phyloP scores from a whole-genome alignment of 2,797 vertebrate species.

The Premnoplex brunnescens region DNA sequence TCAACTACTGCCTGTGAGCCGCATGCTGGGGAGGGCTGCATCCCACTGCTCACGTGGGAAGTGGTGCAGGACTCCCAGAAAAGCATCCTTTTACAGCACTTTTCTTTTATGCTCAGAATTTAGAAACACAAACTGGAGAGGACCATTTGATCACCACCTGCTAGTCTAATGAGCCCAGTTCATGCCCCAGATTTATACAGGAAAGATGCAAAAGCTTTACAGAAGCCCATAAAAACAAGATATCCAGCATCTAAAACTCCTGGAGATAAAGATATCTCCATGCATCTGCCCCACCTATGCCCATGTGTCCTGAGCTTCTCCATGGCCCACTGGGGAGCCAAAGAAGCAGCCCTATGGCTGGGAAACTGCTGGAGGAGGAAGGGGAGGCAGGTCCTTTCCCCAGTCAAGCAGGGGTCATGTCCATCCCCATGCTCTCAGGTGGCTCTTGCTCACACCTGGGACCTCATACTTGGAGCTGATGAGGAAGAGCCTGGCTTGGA shows the following conservation, averaged over 20 bases:
- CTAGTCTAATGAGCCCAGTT: constrained; percentile 1
- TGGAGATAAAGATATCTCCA: not conserved
- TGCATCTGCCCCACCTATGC: not conserved
- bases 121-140: not conserved
- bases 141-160: not conserved
- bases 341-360: not conserved
- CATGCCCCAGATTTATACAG: not conserved
- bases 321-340: not conserved
- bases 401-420: not conserved
- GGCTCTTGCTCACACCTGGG: not conserved
- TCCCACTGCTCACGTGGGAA: not conserved
- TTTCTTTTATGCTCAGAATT: not conserved
- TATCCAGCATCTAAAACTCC: not conserved
- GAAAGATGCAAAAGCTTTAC: constrained; percentile 3
- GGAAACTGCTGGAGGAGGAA: constrained; percentile 47
- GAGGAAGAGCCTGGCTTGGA: constrained; percentile 9
- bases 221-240: not conserved
- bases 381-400: constrained; percentile 29
- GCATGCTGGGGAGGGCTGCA: not conserved
- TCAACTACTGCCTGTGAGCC: not conserved
- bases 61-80: not conserved
- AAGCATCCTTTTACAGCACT: constrained; percentile 1
- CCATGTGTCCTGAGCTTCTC: not conserved
- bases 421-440: not conserved
- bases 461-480: not conserved